Evolutionary conservation across 2,113 vertebrate species (phyloP).

Genomic region (Pan paniscus): DNA sequence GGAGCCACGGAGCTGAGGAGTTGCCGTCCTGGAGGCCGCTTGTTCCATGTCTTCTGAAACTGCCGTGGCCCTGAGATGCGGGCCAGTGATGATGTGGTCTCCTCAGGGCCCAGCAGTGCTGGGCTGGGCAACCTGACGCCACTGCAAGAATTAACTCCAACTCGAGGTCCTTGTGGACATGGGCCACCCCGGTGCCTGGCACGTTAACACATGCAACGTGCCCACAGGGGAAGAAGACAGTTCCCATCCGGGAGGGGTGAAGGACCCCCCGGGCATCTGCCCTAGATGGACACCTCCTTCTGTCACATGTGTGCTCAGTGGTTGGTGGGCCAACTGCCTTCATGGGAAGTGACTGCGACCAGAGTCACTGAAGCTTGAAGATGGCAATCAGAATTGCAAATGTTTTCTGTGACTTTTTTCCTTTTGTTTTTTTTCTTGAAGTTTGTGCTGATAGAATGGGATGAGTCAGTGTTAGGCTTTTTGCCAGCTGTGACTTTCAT

Average conservation of each 20-base stretch:
- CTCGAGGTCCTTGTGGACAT: not conserved
- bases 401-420: rapidly evolving
- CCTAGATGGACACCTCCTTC: not conserved
- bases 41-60: too few relatives aligned
- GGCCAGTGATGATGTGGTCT: too few relatives aligned
- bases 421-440: too few relatives aligned
- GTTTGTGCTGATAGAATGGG: not conserved
- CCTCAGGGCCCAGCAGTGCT: too few relatives aligned
- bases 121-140: not conserved
- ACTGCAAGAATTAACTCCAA: rapidly evolving
- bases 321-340: not conserved
- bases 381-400: rapidly evolving
- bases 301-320: not conserved
- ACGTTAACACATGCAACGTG: not conserved
- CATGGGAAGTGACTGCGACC: not conserved
- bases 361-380: rapidly evolving
- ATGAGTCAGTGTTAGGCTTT: rapidly evolving
- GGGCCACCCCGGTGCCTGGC: not conserved
- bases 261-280: not conserved
- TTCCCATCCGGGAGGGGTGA: not conserved
- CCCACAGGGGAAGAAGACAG: not conserved
- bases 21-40: not conserved
- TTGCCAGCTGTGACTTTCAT: not conserved
- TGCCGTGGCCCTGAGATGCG: not conserved
- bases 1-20: too few relatives aligned